Base-by-base conservation (phyloP, 2,888 invertebrate genomes). In the Julus scandinavius region DNA sequence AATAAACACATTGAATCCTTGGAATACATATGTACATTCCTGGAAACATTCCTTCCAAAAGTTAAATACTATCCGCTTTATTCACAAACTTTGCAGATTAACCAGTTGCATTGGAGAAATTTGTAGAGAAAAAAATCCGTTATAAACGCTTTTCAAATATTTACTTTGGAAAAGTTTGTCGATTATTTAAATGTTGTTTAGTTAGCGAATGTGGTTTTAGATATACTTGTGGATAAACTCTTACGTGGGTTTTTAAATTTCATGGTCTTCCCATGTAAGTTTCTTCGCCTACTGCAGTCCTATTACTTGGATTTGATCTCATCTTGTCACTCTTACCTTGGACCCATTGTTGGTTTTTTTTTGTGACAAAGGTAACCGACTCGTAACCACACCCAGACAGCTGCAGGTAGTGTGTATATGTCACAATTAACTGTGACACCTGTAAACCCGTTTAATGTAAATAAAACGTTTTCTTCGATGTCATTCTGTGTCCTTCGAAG, bases 331-430 rank as follows among this genome's bases (percentile, higher is more conserved):
- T 63, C n/a, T 63, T 63, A 63, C 63, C 63, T 63, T 63, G 63
- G 63, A 63, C n/a, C 63, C 63, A n/a, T 63, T 63, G 63, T 63
- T 63, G n/a, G n/a, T n/a, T n/a, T n/a, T n/a, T n/a, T n/a, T 63
- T 58, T 17, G 58, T 17, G 15, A 58, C 13, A 49, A 58, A 63
- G 63, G 63, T 63, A 63, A 63, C 63, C 63, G 63, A 63, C n/a
- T 63, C n/a, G 63, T 63, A 63, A 63, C 63, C 63, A n/a, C 63
- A n/a, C 63, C 63, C 63, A 63, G 63, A 63, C 63, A 63, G 63
- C 63, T 63, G 63, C 63, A n/a, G 63, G 63, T n/a, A n/a, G n/a
- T n/a, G n/a, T n/a, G n/a, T 63, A 63, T 63, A 63, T 63, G 63
- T 63, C 63, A 63, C 63, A 63, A 63, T 63, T n/a, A 63, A 63